phyloP scores from a whole-genome alignment of 2,113 vertebrate genomes.

The Athene noctua region DNA sequence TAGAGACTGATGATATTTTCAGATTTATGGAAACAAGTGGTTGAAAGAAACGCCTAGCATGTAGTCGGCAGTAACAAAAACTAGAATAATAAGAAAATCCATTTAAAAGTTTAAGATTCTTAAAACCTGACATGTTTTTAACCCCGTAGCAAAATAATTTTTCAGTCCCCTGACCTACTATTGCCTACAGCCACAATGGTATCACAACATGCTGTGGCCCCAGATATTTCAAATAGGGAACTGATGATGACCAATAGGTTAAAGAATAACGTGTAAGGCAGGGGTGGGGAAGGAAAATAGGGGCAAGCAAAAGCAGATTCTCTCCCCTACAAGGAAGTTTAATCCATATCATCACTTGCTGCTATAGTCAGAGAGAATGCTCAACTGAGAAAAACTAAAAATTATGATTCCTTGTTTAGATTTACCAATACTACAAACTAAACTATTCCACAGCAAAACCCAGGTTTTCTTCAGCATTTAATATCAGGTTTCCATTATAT shows the following conservation, averaged over 20 bases:
- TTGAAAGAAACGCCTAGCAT: neutral
- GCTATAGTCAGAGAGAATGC: neutral
- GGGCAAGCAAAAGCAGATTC: neutral
- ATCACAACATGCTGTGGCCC: neutral
- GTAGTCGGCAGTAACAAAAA: neutral
- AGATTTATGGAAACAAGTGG: neutral
- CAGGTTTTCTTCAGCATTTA: neutral
- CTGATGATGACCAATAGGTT: neutral
- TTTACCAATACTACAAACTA: neutral
- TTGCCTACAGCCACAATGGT: neutral
- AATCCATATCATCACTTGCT: neutral
- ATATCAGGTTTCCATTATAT: neutral
- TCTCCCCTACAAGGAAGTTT: neutral
- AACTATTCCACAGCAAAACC: neutral
- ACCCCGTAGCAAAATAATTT: neutral
- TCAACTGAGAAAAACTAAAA: neutral
- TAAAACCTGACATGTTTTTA: neutral
- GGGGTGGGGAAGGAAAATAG: neutral
- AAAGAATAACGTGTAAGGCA: neutral
- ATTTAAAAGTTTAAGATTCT: neutral
- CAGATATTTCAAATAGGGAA: neutral
- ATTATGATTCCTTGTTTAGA: neutral
- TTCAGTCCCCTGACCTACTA: neutral
- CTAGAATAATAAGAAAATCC: neutral
- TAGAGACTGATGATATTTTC: neutral